phyloP scores from a whole-genome alignment of 2,888 invertebrate species.

The Spialia ferax region DNA sequence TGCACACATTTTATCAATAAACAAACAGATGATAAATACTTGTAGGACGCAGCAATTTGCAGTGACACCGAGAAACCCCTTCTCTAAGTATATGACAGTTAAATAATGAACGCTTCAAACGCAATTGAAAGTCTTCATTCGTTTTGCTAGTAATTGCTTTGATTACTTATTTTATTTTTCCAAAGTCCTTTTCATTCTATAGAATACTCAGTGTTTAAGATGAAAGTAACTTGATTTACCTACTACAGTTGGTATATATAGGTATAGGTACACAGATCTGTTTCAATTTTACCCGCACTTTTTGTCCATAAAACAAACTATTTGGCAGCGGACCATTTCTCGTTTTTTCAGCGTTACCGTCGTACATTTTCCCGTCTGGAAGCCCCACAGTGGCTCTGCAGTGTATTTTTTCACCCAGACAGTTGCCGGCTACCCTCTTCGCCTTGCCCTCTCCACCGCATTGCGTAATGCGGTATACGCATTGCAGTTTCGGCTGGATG shows the following conservation, averaged over 20 bases:
- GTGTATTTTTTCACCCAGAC: constrained; percentile 16
- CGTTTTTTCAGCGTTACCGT: constrained; percentile 1
- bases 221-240: too few relatives aligned
- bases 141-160: neutral
- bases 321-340: constrained; percentile 5
- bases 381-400: constrained; percentile 11
- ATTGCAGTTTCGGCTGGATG: constrained; percentile 30
- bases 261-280: neutral
- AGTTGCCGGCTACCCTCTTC: neutral
- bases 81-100: neutral
- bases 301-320: constrained; percentile 10
- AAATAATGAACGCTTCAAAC: constrained; percentile 5
- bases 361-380: constrained; percentile 18
- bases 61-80: neutral
- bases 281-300: neutral
- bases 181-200: neutral
- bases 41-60: neutral
- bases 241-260: too few relatives aligned
- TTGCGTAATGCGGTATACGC: constrained; percentile 36
- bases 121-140: neutral
- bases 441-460: constrained; percentile 25
- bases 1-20: constrained; percentile 23
- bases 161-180: neutral
- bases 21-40: constrained; percentile 11
- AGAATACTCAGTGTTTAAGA: too few relatives aligned